Evolutionary conservation across 2,113 vertebrate genomes (phyloP).

Genomic region (Aptenodytes forsteri): DNA sequence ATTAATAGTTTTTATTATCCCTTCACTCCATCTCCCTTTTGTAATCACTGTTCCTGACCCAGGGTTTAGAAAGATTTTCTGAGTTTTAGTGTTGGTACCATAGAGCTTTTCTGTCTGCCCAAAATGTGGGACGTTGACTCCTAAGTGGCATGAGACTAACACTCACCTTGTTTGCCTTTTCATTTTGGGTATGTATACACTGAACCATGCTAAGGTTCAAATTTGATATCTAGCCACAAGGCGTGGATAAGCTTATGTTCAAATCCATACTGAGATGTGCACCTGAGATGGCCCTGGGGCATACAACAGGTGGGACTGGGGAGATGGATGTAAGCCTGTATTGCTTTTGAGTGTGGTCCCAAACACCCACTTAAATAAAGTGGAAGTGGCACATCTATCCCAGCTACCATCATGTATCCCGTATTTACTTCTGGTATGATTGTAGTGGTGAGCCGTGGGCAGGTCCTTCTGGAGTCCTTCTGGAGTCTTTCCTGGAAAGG

Average conservation of each 20-base stretch:
- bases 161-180: neutral
- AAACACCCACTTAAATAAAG: neutral
- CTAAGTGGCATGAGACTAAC: neutral
- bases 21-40: neutral
- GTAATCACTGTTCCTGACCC: neutral
- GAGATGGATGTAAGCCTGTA: neutral
- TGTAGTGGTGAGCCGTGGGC: neutral
- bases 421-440: neutral
- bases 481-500: neutral
- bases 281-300: neutral
- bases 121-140: neutral
- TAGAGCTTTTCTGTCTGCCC: neutral
- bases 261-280: neutral
- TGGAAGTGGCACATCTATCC: neutral
- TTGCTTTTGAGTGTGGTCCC: neutral
- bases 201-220: neutral
- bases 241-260: neutral
- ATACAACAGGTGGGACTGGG: neutral
- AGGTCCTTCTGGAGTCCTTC: neutral
- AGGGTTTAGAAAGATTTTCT: neutral
- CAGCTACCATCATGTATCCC: neutral
- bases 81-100: neutral
- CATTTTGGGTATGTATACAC: neutral
- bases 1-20: neutral
- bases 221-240: neutral